Evolutionary conservation across 2,888 invertebrate genomes (phyloP), one percentile per base, ranked within the genome.

Genomic region (Allacma fusca): DNA sequence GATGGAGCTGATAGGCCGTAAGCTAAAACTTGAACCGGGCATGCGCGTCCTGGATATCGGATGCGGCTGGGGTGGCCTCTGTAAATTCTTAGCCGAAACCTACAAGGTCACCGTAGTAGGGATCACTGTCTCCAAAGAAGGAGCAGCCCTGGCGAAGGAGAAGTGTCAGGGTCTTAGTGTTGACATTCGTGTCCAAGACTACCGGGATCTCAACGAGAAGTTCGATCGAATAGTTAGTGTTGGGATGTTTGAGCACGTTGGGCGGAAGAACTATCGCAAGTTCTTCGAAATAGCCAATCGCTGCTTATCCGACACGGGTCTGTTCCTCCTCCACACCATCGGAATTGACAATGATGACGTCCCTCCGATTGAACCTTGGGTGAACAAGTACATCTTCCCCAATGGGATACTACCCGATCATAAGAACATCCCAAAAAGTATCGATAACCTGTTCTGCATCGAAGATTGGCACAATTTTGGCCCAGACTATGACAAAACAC

Each of bases 361-460:
- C 16, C 81, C 81, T 21, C 44, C 80, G 13, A 82, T 80, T 13
- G 83, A 83, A 50, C 80, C 81, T 43, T 82, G 83, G 83, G 80
- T 80, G 73, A 78, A 82, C 75, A 81, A 57, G 2, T 82, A 83
- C 73, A 82, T 83, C 50, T 83, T 83, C 76, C 80, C 82, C 12
- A 83, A 82, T 77, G 83, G 50, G n/a, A 9, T 34, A 4, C 34
- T 34, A 7, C 34, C 34, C 4, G 4, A 9, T 34, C 34, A 34
- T 34, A 4, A 9, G 9, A 34, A 34, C 9, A 34, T 34, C 9
- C 4, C 34, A 34, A 4, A 34, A 9, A 34, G 34, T 34, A 34
- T 34, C 9, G 5, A 34, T 34, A 9, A 34, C 9, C 9, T 34
- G 34, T 34, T 34, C 9, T 7, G 5, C 34, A 34, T 34, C 9